phyloP scores from a whole-genome alignment of 2,113 vertebrate genomes.

The Penelope pileata region DNA sequence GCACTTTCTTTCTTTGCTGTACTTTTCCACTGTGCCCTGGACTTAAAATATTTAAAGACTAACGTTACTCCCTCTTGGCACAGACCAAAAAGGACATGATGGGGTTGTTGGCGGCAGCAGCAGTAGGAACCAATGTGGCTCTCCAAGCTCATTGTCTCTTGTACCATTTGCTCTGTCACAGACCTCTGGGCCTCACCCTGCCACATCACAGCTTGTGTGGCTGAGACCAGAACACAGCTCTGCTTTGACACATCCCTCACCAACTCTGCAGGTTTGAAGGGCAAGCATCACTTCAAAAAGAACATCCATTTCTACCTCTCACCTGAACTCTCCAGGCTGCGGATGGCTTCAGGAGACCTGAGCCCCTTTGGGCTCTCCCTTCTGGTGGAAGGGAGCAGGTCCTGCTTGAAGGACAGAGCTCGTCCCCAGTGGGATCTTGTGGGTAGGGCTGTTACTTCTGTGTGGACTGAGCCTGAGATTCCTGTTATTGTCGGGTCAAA shows the following conservation, averaged over 20 bases:
- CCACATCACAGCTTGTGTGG: accelerated
- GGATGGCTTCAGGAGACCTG: background rate
- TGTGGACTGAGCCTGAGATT: background rate
- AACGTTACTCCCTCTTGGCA: accelerated
- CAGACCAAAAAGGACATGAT: background rate
- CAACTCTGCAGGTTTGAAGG: background rate
- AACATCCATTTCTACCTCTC: background rate
- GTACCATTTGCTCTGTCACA: accelerated
- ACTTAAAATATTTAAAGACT: constrained; percentile 1
- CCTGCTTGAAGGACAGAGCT: background rate
- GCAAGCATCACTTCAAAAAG: background rate
- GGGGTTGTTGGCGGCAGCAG: background rate
- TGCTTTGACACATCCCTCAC: background rate
- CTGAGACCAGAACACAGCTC: background rate
- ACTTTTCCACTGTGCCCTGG: background rate
- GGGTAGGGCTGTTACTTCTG: background rate
- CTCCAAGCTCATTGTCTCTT: accelerated
- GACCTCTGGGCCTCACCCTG: accelerated
- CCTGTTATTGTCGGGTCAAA: background rate
- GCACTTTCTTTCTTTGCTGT: background rate
- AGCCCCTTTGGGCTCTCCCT: too few species aligned
- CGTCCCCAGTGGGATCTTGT: background rate
- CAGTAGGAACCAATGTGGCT: background rate
- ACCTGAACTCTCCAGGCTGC: accelerated
- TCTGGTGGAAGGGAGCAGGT: too few species aligned